Evolutionary conservation across 2,888 invertebrate genomes (phyloP), one percentile per base, ranked within the genome.

Genomic region (Bombylius major): DNA sequence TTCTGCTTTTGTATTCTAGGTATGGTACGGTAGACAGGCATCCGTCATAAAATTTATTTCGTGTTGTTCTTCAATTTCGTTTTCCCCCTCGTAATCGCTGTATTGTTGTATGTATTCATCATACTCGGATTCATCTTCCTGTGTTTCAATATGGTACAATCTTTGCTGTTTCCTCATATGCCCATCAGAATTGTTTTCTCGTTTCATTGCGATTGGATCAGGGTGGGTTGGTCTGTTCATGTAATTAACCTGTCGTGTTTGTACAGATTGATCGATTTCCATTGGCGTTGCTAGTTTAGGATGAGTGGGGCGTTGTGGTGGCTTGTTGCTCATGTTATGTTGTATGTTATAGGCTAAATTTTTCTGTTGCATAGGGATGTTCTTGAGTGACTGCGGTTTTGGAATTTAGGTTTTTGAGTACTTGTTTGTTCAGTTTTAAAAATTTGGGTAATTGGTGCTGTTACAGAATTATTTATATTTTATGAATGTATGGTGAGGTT

Each of bases 11-110:
- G 23, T 59, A 55, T 9, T 59, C 51, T 56, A 59, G 12, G 55
- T 53, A 57, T 47, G 53, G 59, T 23, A 55, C 49, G 56, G 57
- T 53, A 50, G 57, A 57, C 50, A 56, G 54, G 53, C 56, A 31
- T 47, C 50, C 48, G 14, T 56, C 54, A 48, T 53, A 56, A 56
- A 56, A 58, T 58, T 58, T 54, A 54, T 7, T 45, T 58, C 55
- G 5, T 23, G 12, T 12, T 53, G 47, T 42, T 51, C 48, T 9
- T 53, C 54, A 31, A 14, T 11, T 6, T 50, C 31, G 2, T 54
- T 39, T 42, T 42, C 39, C 8, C 11, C 39, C 11, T 42, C 39
- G 11, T 42, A 42, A 11, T 42, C 39, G 1, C 11, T 11, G 11
- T 11, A 42, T 11, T 42, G 8, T 11, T 8, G 39, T 11, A 11